A percentile compares a stretch with the other conserved stretches of the same genome.
phyloP scores from a whole-genome alignment of 1,140 invertebrate genomes.

The Dendrolimus punctatus region DNA sequence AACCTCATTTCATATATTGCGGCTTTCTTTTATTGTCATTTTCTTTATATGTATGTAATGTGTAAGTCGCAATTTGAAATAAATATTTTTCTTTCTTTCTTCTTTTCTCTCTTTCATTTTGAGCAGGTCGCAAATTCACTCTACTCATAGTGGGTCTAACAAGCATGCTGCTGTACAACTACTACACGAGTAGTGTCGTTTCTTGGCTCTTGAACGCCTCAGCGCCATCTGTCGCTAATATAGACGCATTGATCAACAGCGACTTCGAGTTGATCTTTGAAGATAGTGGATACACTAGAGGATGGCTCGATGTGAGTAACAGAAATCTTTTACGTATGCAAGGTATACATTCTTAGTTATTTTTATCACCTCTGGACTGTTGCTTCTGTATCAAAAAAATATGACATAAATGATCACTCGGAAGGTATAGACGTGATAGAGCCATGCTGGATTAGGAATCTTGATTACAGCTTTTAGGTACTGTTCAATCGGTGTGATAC shows the following conservation, averaged over 20 bases:
- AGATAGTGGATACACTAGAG: constrained; percentile 59
- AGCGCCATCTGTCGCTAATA: constrained; percentile 34
- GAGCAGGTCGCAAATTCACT: constrained; percentile 38
- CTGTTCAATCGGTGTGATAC: no score
- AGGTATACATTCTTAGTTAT: background rate
- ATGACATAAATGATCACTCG: no score
- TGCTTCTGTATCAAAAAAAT: no score
- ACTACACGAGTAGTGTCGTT: constrained; percentile 68
- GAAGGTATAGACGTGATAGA: no score
- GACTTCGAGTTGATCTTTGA: constrained; percentile 60
- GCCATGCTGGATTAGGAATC: no score
- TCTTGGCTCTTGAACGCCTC: constrained; percentile 62
- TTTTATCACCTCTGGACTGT: background rate
- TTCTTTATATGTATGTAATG: no score
- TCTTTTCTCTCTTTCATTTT: no score
- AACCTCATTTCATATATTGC: no score
- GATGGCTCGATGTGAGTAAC: constrained; percentile 50
- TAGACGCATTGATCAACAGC: constrained; percentile 50
- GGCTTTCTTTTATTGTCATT: no score
- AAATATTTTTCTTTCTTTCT: no score
- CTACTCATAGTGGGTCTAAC: constrained; percentile 49
- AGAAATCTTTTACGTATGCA: background rate
- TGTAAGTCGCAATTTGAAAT: no score
- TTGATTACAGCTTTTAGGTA: no score
- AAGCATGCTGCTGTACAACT: constrained; percentile 64